phyloP scores from a whole-genome alignment of 2,113 vertebrate genomes.

The Rousettus leschenaultii region DNA sequence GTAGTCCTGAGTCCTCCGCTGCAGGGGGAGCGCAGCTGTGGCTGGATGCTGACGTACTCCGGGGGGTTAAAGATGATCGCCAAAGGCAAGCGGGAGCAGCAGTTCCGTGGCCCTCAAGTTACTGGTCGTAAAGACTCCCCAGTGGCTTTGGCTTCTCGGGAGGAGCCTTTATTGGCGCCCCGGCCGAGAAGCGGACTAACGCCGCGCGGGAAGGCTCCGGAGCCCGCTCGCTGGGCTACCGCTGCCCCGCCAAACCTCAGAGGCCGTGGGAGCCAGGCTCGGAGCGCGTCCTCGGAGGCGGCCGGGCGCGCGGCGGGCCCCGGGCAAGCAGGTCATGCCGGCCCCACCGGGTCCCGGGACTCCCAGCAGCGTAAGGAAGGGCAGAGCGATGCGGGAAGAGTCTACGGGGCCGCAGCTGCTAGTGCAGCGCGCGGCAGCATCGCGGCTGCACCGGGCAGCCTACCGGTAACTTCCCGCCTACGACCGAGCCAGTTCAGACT shows the following conservation, averaged over 20 bases:
- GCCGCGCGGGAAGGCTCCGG: background rate
- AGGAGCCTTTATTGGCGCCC: slow-evolving; percentile 26
- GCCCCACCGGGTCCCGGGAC: slow-evolving; percentile 49
- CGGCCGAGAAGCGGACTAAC: slow-evolving; percentile 42
- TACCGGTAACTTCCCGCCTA: slow-evolving; percentile 61
- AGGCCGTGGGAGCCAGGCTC: slow-evolving; percentile 67
- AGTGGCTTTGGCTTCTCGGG: slow-evolving; percentile 13
- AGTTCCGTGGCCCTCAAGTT: slow-evolving; percentile 47
- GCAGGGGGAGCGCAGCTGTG: slow-evolving; percentile 44
- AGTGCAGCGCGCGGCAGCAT: slow-evolving; percentile 49
- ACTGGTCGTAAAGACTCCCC: slow-evolving; percentile 6
- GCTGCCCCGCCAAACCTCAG: slow-evolving; percentile 60
- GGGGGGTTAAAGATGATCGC: slow-evolving; percentile 58
- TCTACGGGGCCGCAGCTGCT: background rate
- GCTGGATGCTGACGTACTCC: slow-evolving; percentile 66
- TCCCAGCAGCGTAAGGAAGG: background rate
- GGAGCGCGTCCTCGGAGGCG: slow-evolving; percentile 49
- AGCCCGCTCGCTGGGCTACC: background rate
- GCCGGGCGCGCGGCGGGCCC: slow-evolving; percentile 50
- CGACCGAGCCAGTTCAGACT: background rate
- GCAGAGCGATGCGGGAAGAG: background rate
- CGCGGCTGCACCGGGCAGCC: slow-evolving; percentile 4
- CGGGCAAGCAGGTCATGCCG: slow-evolving; percentile 60
- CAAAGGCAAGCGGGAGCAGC: slow-evolving; percentile 25
- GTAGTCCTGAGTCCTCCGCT: slow-evolving; percentile 19